phyloP scores from a whole-genome alignment of 2,888 invertebrate species.

The Rotaria magnacalcarata region DNA sequence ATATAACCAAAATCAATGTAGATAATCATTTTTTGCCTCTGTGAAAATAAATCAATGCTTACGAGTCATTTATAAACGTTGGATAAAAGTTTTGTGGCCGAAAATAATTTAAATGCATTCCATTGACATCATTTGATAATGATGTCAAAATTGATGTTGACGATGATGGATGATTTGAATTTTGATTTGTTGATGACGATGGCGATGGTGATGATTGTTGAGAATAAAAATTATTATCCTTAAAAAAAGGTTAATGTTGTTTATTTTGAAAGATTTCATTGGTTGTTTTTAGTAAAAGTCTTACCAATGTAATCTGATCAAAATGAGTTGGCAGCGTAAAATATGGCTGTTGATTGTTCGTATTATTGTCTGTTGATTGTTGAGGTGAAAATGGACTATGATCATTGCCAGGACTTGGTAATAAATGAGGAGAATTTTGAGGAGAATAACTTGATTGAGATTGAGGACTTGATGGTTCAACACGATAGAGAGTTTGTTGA shows the following conservation, averaged over 20 bases:
- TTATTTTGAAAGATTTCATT: background rate
- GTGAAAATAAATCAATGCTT: background rate
- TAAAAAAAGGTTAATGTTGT: no score
- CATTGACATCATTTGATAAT: background rate
- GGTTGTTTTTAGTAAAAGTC: background rate
- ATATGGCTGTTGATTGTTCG: background rate
- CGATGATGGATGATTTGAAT: background rate
- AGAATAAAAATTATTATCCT: background rate
- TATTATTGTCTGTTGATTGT: conserved; percentile 4
- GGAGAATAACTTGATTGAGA: conserved; percentile 34
- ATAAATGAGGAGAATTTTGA: conserved; percentile 17
- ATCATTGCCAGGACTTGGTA: conserved; percentile 10
- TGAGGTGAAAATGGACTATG: conserved; percentile 17
- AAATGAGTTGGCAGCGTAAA: conserved; percentile 1
- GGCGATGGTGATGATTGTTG: background rate
- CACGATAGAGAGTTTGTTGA: conserved; percentile 20
- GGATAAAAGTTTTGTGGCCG: background rate
- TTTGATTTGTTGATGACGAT: background rate
- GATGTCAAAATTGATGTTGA: background rate
- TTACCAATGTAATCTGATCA: conserved; percentile 17
- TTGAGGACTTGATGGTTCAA: conserved; percentile 35
- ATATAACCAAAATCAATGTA: no score
- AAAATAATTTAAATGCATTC: background rate
- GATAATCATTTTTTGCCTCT: no score
- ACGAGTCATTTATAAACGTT: background rate